These are phyloP conservation scores for Rhamnusium bicolor DNA, from an alignment of 2,888 invertebrate genomes.

Conservation along the genomic window DNA sequence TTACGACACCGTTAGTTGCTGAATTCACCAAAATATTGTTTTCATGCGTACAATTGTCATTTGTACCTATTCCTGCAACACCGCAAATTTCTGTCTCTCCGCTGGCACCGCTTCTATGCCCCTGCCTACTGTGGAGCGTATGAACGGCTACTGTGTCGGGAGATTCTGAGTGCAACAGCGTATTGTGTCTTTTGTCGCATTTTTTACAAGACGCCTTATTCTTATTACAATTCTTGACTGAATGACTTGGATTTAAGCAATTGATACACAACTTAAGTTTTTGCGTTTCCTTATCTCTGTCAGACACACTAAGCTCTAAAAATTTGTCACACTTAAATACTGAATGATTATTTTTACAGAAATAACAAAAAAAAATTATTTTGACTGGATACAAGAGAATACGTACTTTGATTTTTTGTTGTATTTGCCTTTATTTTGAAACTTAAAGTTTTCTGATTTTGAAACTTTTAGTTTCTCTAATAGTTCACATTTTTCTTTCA, in stretches of 20 bases:
- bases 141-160: neutral
- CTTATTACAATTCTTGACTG: constrained; percentile 25
- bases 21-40: neutral
- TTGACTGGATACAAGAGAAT: neutral
- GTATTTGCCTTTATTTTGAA: neutral
- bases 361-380: constrained; percentile 24
- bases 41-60: neutral
- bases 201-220: constrained; percentile 28
- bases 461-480: neutral
- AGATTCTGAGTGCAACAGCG: constrained; percentile 23
- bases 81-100: neutral
- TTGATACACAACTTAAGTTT: constrained; percentile 33
- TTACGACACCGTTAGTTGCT: constrained; percentile 1
- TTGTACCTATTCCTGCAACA: neutral
- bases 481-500: too few species aligned
- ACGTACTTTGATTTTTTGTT: constrained; percentile 9
- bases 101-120: too few species aligned
- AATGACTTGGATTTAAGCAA: constrained; percentile 34
- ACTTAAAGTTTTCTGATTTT: constrained; percentile 2
- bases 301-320: constrained; percentile 5
- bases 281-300: constrained; percentile 23
- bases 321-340: constrained; percentile 36
- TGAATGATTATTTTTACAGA: constrained; percentile 32
- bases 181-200: constrained; percentile 39
- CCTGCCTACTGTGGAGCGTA: too few species aligned